Conservation (phyloP, 1,140 invertebrate genomes). For the Leptopilina boulardi region DNA sequence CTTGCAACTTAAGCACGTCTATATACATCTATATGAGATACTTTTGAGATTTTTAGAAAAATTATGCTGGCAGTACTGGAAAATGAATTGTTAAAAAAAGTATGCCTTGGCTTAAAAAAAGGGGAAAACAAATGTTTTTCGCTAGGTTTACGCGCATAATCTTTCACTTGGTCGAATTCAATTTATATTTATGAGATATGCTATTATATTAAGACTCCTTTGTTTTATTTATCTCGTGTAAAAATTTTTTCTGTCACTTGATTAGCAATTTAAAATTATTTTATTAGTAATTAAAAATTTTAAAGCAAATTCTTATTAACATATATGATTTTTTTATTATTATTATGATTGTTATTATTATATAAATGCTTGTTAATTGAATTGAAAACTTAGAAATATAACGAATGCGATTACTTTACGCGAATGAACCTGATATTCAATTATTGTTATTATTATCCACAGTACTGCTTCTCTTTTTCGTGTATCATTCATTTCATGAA, state of each 20-base stretch:
- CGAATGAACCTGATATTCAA: not conserved
- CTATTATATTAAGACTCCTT: not conserved
- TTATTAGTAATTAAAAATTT: no score
- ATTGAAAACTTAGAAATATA: not conserved
- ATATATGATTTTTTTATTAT: no score
- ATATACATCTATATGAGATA: not conserved
- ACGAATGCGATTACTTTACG: not conserved
- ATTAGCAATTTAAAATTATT: not conserved
- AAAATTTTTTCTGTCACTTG: not conserved
- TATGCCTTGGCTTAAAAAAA: not conserved
- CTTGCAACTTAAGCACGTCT: not conserved
- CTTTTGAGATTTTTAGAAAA: not conserved
- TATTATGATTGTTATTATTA: no score
- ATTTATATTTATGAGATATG: slow-evolving; percentile 5
- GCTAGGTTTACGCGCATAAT: slow-evolving; percentile 15
- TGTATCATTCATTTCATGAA: no score
- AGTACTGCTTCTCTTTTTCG: no score
- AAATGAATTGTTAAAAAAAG: slow-evolving; percentile 7
- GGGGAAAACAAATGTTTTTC: not conserved
- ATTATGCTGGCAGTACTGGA: not conserved
- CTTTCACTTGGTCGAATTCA: not conserved
- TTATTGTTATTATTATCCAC: not conserved
- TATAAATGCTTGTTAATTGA: slow-evolving; percentile 7
- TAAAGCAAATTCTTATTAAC: not conserved
- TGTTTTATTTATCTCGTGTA: not conserved